Conservation (phyloP, 2,888 invertebrate genomes). For the Electrophaes corylata region DNA sequence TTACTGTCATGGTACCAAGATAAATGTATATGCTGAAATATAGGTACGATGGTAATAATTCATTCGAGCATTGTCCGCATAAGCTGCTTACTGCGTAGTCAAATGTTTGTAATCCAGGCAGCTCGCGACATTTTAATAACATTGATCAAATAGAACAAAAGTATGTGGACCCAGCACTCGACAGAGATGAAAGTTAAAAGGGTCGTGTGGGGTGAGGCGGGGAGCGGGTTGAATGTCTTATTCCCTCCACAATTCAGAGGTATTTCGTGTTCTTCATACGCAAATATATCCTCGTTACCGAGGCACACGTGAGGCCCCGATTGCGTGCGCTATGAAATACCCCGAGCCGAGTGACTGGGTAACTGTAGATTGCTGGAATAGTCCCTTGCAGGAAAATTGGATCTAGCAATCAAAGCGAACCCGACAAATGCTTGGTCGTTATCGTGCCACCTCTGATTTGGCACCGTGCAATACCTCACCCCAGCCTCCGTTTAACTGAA, state of each 20-base stretch:
- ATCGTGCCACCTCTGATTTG: conserved; percentile 57
- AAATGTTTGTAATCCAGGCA: conserved; percentile 79
- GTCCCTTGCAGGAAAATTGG: conserved; percentile 72
- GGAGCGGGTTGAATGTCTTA: conserved; percentile 83
- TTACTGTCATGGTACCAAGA: background rate
- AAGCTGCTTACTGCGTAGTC: conserved; percentile 70
- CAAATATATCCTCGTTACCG: conserved; percentile 84
- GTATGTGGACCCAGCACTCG: conserved; percentile 85
- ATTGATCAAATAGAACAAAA: conserved; percentile 85
- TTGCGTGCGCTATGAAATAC: conserved; percentile 76
- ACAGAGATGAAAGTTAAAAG: conserved; percentile 85
- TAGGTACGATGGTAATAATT: conserved; percentile 11
- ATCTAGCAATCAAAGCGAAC: conserved; percentile 72
- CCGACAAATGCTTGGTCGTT: conserved; percentile 61
- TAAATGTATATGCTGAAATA: background rate
- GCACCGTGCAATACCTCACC: conserved; percentile 42
- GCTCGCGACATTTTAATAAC: conserved; percentile 84
- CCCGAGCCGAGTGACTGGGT: conserved; percentile 54
- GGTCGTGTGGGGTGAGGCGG: conserved; percentile 71
- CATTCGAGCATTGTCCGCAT: conserved; percentile 40
- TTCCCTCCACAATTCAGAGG: conserved; percentile 84
- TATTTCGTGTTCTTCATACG: conserved; percentile 85
- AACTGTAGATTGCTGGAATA: conserved; percentile 66
- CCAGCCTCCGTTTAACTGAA: conserved; percentile 32
- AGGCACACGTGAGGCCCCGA: conserved; percentile 81